Percentiles rank a stretch among this genome's conserved stretches.
Evolutionary conservation across 2,113 vertebrate species (phyloP).

Genomic region (Pimephales promelas): DNA sequence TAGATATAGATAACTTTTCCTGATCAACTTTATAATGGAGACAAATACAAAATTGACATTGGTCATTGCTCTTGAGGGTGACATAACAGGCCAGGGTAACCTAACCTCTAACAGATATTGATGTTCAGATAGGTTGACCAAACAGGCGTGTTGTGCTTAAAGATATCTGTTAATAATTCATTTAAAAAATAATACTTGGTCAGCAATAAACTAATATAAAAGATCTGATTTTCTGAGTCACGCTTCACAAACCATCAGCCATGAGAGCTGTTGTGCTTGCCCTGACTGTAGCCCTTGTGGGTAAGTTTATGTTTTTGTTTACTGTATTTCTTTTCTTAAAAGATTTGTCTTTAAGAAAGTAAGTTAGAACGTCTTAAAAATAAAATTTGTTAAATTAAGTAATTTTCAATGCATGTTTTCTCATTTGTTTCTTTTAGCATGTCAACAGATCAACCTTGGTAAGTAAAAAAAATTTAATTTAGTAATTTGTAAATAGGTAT

Average conservation of each 20-base stretch:
- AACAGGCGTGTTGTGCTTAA: background rate
- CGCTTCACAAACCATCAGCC: slow-evolving; percentile 59
- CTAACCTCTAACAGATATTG: background rate
- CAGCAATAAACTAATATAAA: slow-evolving; percentile 63
- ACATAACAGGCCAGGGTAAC: slow-evolving; percentile 25
- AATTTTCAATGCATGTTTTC: background rate
- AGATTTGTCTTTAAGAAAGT: background rate
- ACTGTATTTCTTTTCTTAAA: background rate
- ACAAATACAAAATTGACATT: background rate
- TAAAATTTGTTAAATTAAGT: background rate
- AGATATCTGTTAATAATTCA: slow-evolving; percentile 40
- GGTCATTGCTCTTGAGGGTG: background rate
- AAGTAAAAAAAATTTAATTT: slow-evolving; percentile 48
- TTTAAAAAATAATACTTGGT: background rate
- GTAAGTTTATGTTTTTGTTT: slow-evolving; percentile 70
- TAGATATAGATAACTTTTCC: no score
- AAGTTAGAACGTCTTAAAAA: background rate
- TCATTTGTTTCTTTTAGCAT: slow-evolving; percentile 46
- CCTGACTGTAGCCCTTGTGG: slow-evolving; percentile 78
- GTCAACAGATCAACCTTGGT: slow-evolving; percentile 61
- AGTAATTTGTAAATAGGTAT: background rate
- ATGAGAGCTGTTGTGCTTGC: slow-evolving; percentile 82
- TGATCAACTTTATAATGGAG: no score
- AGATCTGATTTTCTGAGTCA: background rate
- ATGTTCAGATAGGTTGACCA: background rate